Percentiles rank a stretch among this genome's conserved stretches.
Evolutionary conservation across 2,797 vertebrate genomes (phyloP).

Genomic region (Pseudopleuronectes americanus): DNA sequence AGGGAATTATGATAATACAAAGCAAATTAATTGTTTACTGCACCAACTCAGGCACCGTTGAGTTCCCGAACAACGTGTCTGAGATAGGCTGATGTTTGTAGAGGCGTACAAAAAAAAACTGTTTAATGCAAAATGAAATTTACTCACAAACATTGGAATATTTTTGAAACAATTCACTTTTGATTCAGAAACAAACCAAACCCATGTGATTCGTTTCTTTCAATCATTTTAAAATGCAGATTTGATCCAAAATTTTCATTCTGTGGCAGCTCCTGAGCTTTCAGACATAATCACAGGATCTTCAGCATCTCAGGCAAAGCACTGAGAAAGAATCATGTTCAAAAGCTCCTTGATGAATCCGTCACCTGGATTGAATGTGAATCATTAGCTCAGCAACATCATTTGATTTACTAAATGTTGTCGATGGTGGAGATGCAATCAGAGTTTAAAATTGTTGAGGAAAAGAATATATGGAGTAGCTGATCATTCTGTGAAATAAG

Average conservation of each 20-base stretch:
- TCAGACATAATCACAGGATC: not conserved
- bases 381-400: too few relatives aligned
- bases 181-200: conserved; percentile 12
- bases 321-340: too few relatives aligned
- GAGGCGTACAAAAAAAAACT: conserved; percentile 2
- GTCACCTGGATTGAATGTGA: too few relatives aligned
- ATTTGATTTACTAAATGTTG: too few relatives aligned
- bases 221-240: not conserved
- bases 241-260: not conserved
- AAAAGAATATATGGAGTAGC: too few relatives aligned
- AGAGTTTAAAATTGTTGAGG: too few relatives aligned
- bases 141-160: conserved; percentile 20
- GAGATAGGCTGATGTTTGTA: conserved; percentile 18
- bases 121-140: conserved; percentile 9
- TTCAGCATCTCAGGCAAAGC: not conserved
- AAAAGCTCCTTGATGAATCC: too few relatives aligned
- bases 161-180: conserved; percentile 20
- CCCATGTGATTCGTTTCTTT: not conserved
- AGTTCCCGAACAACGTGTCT: conserved; percentile 37
- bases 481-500: too few relatives aligned
- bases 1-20: conserved; percentile 69
- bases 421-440: too few relatives aligned
- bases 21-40: conserved; percentile 71
- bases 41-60: conserved; percentile 41
- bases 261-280: not conserved